Evolutionary conservation across 2,888 invertebrate genomes (phyloP), one percentile per base, ranked within the genome.

Genomic region (Globia sparganii): DNA sequence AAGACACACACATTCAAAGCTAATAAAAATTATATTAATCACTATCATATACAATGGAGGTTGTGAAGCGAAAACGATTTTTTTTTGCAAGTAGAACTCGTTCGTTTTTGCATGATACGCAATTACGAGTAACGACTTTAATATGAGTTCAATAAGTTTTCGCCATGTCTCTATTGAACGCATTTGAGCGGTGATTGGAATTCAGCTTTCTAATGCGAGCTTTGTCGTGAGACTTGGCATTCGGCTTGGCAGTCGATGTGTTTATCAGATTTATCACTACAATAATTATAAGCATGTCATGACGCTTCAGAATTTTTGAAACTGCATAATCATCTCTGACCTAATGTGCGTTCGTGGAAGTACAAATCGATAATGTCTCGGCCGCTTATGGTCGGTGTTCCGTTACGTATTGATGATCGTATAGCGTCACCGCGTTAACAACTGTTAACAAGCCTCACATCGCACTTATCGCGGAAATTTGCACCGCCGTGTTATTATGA

Each of bases 11-110:
- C 93, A 94, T 94, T 94, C 93, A 93, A 93, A 93, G 92, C 92
- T 93, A 94, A 94, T 94, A 95, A 94, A 93, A 94, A 93, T 93
- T 92, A 92, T 92, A 94, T 94, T 94, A 94, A 95, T 95, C 94
- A 93, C 88, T 88, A 88, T 87, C 87, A 88, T 88, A 84, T 89
- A 93, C 92, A 93, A 92, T 91, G 86, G 88, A 88, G 86, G 88
- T 88, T 87, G 88, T 90, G 89, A 85, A 90, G 92, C 92, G 91
- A 92, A 92, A 91, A 87, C 75, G 88, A 89, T 92, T 92, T 94
- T 94, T 92, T 90, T 90, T 80, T 77, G 75, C 80, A 75, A 84
- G 83, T 82, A 78, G 80, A 80, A 79, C 86, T 83, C 75, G 87
- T 83, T 87, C 87, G 90, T 94, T 95, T 94, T 95, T 94, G 94